Base-by-base conservation (phyloP, 2,797 vertebrate genomes). In the Selene dorsalis region DNA sequence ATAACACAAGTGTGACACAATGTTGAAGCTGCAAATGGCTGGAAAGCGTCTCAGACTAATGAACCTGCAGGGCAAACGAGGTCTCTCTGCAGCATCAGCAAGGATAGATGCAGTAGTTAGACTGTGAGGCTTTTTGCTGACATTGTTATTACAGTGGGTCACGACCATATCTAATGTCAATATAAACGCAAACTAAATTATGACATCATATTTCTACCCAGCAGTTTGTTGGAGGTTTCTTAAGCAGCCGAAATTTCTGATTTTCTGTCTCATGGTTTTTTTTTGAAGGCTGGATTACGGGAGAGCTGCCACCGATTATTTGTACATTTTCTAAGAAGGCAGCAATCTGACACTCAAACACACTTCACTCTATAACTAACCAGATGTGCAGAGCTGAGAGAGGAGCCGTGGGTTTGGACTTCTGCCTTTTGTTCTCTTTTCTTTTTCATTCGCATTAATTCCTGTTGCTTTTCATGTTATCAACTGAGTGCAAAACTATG, bases 11-110 rank as follows among this genome's bases (percentile, higher is more conserved):
- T 28, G 18, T 43, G 59, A 50, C 50, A 10, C 1, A 13, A 63
- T 50, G 56, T 79, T 47, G 41, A 50, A 3, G 32, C 17, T 24
- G 52, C 47, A 52, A 66, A 69, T 24, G 20, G 56, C 20, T 74
- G 64, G 55, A 9, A 68, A 64, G 70, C 38, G 43, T 69, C 30
- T 60, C 1, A 30, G 64, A n/a, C 16, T 12, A 35, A 66, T 12
- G 17, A 67, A n/a, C 61, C 18, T n/a, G 35, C 20, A 32, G 50
- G 67, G 60, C 16, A 24, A 64, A 24, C 65, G 30, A 45, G 53
- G 52, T 64, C 47, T 67, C 63, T 8, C 3, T 13, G 45, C 66
- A 55, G 50, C 48, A 56, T 17, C 53, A 52, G 69, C 24, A 65
- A 56, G 53, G 3, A 8, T 1, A 20, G 50, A 26, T 22, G 24